Base-by-base conservation (phyloP, 2,113 vertebrate genomes). In the Triplophysa rosa region DNA sequence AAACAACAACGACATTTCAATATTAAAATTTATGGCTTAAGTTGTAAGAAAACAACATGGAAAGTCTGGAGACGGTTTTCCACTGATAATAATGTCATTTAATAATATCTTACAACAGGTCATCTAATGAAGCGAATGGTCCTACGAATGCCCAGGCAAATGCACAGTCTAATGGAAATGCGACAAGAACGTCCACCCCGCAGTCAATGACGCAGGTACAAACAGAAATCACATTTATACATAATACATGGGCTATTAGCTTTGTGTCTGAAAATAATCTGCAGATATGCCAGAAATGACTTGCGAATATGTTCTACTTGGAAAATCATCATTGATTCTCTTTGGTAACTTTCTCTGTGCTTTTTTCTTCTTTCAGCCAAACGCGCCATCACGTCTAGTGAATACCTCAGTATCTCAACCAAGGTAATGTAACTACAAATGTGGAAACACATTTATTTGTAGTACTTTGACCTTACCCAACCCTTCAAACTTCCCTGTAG, bases 71-170 rank as follows among this genome's bases (percentile, higher is more conserved):
- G 33, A 37, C 3, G 33, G 7, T 37, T 37, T 37, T 37, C 33
- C 5, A 37, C 33, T 37, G 33, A 37, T 37, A 37, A 37, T 37
- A 37, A 37, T 37, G 33, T 8, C 0, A 37, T 7, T 37, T 37
- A 37, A 37, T 64, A 26, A 19, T 33, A 33, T 56, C 7, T 37
- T 59, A 65, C 47, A 61, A 37, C 80, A 93, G 92, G 83, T 63
- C 87, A 49, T 24, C 14, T 1, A 80, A 74, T 78, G 8, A 76
- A 23, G 11, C 24, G n/a, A 86, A 59, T 21, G 64, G 26, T 49
- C 47, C 63, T n/a, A 17, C 19, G 6, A 86, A 63, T 9, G 11
- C 0, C 4, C 74, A 63, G 6, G 8, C 85, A 23, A 83, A 77
- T 58, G 56, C 24, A 23, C 8, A 6, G 9, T 23, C 58, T n/a